These are phyloP conservation scores for Brenthis ino DNA, from an alignment of 2,888 invertebrate genomes.

Conservation along the genomic window DNA sequence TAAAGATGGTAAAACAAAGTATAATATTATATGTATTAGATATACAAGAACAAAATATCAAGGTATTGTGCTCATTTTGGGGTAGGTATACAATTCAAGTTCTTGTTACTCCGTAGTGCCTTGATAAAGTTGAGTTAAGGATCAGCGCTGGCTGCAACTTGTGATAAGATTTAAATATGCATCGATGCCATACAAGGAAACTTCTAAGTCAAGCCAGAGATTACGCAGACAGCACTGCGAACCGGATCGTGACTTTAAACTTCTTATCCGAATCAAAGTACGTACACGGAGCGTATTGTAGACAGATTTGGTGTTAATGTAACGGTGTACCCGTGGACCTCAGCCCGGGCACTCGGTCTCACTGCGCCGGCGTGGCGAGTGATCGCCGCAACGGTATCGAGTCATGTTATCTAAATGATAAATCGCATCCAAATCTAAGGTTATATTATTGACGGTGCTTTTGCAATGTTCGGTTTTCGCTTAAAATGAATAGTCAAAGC, in stretches of 20 bases:
- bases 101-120: constrained; percentile 21
- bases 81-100: no score
- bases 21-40: no score
- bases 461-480: constrained; percentile 2
- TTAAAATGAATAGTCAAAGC: neutral
- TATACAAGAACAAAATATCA: no score
- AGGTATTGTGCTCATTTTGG: no score
- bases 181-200: constrained; percentile 68
- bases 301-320: constrained; percentile 77
- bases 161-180: constrained; percentile 56
- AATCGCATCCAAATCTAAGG: constrained; percentile 34
- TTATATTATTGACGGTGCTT: neutral
- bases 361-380: constrained; percentile 57
- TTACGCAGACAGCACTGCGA: constrained; percentile 69
- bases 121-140: constrained; percentile 33
- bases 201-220: constrained; percentile 68
- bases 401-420: constrained; percentile 60
- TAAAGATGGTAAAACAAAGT: no score
- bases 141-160: constrained; percentile 36
- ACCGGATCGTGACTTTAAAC: constrained; percentile 74
- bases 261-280: constrained; percentile 77
- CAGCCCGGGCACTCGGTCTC: constrained; percentile 52
- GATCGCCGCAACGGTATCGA: constrained; percentile 70
- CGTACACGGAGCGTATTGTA: constrained; percentile 68
- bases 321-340: constrained; percentile 49